Evolutionary conservation across 1,140 invertebrate species (phyloP).

Genomic region (Trichonephila clavata): DNA sequence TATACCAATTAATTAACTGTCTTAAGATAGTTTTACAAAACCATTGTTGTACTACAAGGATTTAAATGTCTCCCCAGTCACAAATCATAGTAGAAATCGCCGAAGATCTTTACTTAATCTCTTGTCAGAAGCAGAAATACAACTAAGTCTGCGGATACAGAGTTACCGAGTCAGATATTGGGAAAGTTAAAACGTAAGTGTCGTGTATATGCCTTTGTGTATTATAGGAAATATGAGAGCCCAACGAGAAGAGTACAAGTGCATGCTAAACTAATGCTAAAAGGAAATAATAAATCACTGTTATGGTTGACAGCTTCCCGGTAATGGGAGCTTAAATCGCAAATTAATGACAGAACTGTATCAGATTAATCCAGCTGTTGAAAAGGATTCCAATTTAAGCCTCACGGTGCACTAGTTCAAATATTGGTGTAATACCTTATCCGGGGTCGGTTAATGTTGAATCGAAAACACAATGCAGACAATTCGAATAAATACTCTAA

Average conservation of each 20-base stretch:
- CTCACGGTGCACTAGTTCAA: conserved; percentile 6
- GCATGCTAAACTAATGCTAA: conserved; percentile 1
- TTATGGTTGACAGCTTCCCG: conserved; percentile 65
- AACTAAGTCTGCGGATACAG: not conserved
- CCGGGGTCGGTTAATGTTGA: not conserved
- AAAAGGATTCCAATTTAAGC: conserved; percentile 54
- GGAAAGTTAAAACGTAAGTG: not conserved
- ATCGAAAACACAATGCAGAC: conserved; percentile 4
- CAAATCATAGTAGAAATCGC: not conserved
- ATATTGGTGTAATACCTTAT: conserved; percentile 21
- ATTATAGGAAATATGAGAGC: not conserved
- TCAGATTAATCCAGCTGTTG: conserved; percentile 74
- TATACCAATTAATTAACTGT: no score
- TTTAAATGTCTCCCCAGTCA: not conserved
- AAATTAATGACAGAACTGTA: conserved; percentile 72
- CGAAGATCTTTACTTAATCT: not conserved
- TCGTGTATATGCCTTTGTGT: not conserved
- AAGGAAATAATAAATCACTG: conserved; percentile 54
- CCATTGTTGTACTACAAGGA: not conserved
- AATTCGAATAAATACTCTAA: not conserved
- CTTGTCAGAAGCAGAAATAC: conserved; percentile 12
- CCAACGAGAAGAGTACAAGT: not conserved
- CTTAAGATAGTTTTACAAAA: no score
- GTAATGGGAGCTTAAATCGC: conserved; percentile 71
- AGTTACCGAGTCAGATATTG: not conserved